Evolutionary conservation across 2,888 invertebrate species (phyloP), one percentile per base, ranked within the genome.

Genomic region (Platycheirus albimanus): DNA sequence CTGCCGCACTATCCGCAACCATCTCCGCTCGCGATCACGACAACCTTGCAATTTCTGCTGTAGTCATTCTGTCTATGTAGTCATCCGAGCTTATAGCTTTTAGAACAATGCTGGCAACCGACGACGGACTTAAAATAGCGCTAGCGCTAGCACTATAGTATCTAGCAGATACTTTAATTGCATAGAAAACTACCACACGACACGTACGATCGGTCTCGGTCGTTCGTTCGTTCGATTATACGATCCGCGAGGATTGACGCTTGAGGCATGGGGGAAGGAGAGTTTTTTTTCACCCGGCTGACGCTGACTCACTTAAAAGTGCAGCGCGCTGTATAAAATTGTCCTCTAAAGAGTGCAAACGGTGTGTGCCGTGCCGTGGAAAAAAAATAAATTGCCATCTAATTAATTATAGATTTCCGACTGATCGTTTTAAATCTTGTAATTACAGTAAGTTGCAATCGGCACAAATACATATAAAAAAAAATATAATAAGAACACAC

Each of bases 31-130:
- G 17, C 36, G 36, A 36, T 51, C 24, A 58, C 38, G 64, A 69
- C 79, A 80, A 75, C 75, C 75, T 80, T 76, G 79, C 51, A 66
- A 51, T 74, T 61, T 74, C 47, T 64, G 81, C 72, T 51, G 78
- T 67, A 78, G 83, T 74, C 83, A 69, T 52, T 78, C 64, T 74
- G 83, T 83, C 83, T 83, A 83, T 72, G 83, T 78, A 72, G 83
- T 77, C 77, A 43, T 38, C 54, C 36, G 20, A 58, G 63, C 58
- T 71, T 67, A 51, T 36, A 30, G 63, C 63, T 76, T 69, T 75
- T 36, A 66, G 69, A 75, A 64, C 69, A 54, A 67, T 28, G 56
- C 64, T 67, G 67, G 56, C 80, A 71, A 67, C 56, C 24, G 78
- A 72, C 66, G 17, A n/a, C n/a, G n/a, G n/a, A n/a, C n/a, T n/a